phyloP scores from a whole-genome alignment of 1,140 invertebrate species.

The Hycleus cichorii region DNA sequence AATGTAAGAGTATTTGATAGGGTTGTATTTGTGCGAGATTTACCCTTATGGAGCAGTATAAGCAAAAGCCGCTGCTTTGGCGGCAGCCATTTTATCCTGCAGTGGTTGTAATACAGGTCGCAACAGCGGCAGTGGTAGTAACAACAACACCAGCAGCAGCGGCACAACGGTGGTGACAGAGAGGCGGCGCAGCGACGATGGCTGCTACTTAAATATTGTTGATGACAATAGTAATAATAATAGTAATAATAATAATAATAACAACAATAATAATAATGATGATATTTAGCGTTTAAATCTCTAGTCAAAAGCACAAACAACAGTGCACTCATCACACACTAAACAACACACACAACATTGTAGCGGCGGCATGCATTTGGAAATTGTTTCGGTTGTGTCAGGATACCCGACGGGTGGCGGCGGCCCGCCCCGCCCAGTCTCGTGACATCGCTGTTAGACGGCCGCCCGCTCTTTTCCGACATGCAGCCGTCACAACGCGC shows the following conservation, averaged over 20 bases:
- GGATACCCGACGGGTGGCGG: constrained; percentile 31
- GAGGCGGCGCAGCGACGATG: too few species aligned
- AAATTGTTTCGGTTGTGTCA: constrained; percentile 21
- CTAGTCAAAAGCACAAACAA: constrained; percentile 21
- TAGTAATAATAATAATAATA: not conserved
- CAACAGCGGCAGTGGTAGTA: not conserved
- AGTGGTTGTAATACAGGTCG: constrained; percentile 12
- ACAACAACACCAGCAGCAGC: too few species aligned
- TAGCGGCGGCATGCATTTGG: constrained; percentile 17
- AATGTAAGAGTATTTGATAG: too few species aligned
- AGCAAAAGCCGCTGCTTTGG: constrained; percentile 10
- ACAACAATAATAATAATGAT: constrained; percentile 17
- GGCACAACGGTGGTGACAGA: too few species aligned
- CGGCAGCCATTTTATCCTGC: constrained; percentile 33
- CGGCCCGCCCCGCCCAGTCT: constrained; percentile 33
- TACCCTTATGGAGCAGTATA: constrained; percentile 25
- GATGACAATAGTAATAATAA: too few species aligned
- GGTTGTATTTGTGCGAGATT: not conserved
- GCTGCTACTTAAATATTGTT: too few species aligned
- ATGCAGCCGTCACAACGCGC: constrained; percentile 35
- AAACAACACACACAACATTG: too few species aligned
- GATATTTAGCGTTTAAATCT: constrained; percentile 12
- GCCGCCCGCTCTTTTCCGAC: constrained; percentile 31
- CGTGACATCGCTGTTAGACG: constrained; percentile 33
- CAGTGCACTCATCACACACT: constrained; percentile 22